Percentiles rank a stretch among this genome's conserved stretches.
Evolutionary conservation across 1,140 invertebrate species (phyloP).

Genomic region (Paramacrobiotus metropolitanus): DNA sequence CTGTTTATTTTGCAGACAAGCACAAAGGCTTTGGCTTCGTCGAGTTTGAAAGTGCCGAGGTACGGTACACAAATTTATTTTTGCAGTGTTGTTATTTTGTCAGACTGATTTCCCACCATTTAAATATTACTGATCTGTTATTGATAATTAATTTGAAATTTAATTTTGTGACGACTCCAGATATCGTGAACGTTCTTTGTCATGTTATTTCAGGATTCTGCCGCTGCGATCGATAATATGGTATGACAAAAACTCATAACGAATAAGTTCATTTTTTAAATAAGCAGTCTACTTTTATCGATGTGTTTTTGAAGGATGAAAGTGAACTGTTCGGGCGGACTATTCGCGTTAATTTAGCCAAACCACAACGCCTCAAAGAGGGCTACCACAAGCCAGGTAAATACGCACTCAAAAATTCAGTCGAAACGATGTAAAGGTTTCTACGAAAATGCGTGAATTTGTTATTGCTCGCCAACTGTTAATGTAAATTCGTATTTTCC

Average conservation of each 20-base stretch:
- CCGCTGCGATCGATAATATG: slow-evolving; percentile 97
- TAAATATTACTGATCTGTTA: neutral
- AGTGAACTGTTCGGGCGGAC: slow-evolving; percentile 90
- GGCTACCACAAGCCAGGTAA: slow-evolving; percentile 53
- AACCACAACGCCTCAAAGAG: slow-evolving; percentile 81
- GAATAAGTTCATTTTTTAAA: neutral
- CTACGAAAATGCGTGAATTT: no score
- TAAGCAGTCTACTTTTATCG: neutral
- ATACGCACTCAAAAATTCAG: no score
- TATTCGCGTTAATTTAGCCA: slow-evolving; percentile 85
- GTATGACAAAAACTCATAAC: slow-evolving; percentile 27
- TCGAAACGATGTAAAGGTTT: no score
- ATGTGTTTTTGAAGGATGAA: no score
- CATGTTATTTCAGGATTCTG: slow-evolving; percentile 48
- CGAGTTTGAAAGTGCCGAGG: slow-evolving; percentile 60
- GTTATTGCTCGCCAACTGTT: no score
- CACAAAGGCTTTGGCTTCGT: slow-evolving; percentile 94
- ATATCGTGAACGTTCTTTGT: slow-evolving; percentile 8
- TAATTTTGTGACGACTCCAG: no score
- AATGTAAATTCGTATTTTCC: no score
- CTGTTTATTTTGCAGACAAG: slow-evolving; percentile 57
- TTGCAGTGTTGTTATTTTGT: slow-evolving; percentile 6
- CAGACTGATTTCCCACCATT: no score
- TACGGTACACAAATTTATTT: slow-evolving; percentile 15
- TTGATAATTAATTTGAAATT: no score